Base-by-base conservation (phyloP, 2,888 invertebrate species). In the Cactoblastis cactorum region DNA sequence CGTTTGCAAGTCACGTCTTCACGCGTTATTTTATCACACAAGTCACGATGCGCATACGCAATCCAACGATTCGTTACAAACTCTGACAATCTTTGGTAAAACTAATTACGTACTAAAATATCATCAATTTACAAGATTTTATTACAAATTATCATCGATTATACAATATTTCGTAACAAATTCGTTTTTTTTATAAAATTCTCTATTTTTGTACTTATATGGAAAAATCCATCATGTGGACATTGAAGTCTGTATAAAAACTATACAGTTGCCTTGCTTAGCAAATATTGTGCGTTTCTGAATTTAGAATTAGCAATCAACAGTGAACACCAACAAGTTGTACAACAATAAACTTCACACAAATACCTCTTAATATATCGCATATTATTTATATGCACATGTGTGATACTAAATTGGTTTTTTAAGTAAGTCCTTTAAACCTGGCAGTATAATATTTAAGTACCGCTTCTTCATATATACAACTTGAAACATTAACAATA, bases 11-110 rank as follows among this genome's bases (percentile, higher is more conserved):
- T 53, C 50, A 50, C 33, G 45, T 49, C 49, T 51, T 46, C 49
- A 51, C 41, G 35, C 51, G 51, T 52, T 50, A 52, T 35, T 37
- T 15, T 55, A 54, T 53, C 51, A 54, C 55, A 53, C 37, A n/a
- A n/a, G n/a, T n/a, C n/a, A n/a, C n/a, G n/a, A n/a, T n/a, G n/a
- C n/a, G n/a, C n/a, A 39, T 48, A 53, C 32, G 49, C 45, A 37
- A 49, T 46, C 50, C 46, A 54, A 54, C 51, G 48, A 41, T 51
- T 39, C 45, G 2, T 49, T 22, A 28, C 33, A 52, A 35, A 51
- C 49, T 52, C 52, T 41, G 49, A 53, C 59, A 57, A 69, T 75
- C 74, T 77, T 75, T 74, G 75, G 77, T 71, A 71, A 67, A 61
- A 61, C 55, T 33, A 38, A 48, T 28, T 45, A 38, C 47, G 45